phyloP scores from a whole-genome alignment of 2,888 invertebrate genomes.

The Sphecodes monilicornis region DNA sequence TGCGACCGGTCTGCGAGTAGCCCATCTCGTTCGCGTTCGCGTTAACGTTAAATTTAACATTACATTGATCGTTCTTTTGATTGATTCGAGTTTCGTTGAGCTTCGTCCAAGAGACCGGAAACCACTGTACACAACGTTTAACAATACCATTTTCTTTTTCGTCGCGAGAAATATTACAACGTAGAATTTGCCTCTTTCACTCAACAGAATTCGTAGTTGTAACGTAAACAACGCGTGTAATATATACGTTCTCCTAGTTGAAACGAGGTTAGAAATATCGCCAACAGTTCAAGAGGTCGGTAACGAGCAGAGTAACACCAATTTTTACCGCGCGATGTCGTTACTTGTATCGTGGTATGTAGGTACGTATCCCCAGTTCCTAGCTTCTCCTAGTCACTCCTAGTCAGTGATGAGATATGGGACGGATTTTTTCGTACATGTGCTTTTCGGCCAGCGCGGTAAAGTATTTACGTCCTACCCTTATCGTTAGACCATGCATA shows the following conservation, averaged over 20 bases:
- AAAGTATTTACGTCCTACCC: too few species aligned
- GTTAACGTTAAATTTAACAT: conserved; percentile 22
- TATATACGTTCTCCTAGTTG: background rate
- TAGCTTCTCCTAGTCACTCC: too few species aligned
- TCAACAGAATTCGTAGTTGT: background rate
- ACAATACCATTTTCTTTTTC: conserved; percentile 13
- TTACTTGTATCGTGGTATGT: too few species aligned
- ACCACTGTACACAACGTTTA: background rate
- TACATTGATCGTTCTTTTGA: conserved; percentile 7
- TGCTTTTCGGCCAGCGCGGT: too few species aligned
- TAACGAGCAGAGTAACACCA: too few species aligned
- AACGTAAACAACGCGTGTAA: background rate
- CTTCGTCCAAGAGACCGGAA: conserved; percentile 8
- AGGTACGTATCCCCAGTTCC: too few species aligned
- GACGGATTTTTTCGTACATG: too few species aligned
- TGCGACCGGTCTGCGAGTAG: conserved; percentile 85
- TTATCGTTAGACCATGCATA: too few species aligned
- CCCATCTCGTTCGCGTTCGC: conserved; percentile 83
- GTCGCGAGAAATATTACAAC: background rate
- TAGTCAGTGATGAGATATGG: too few species aligned
- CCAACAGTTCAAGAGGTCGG: too few species aligned
- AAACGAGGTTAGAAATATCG: background rate
- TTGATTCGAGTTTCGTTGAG: background rate
- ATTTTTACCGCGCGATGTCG: too few species aligned
- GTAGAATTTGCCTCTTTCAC: background rate